phyloP scores from a whole-genome alignment of 23 tunicate genomes.

The Oikopleura dioica region DNA sequence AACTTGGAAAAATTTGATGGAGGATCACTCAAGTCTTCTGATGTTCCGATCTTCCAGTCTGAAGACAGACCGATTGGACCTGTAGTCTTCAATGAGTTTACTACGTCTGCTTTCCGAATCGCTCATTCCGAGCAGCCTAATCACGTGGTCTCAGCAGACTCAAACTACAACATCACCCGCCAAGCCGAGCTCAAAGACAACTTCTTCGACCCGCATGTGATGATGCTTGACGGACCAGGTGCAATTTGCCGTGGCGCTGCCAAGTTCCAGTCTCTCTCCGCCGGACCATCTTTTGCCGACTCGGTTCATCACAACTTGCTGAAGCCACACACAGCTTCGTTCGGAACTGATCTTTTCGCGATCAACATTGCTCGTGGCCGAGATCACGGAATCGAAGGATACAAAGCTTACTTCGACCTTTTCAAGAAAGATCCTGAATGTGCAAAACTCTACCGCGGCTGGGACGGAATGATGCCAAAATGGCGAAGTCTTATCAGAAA shows the following conservation, averaged over 20 bases:
- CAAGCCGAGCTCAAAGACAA: not conserved
- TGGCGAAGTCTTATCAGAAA: not conserved
- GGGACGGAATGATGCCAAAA: not conserved
- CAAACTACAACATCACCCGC: not conserved
- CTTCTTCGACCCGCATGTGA: not conserved
- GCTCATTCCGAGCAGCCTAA: not conserved
- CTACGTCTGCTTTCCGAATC: not conserved
- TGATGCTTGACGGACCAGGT: not conserved
- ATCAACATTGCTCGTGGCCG: conserved; percentile 1
- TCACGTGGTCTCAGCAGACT: not conserved
- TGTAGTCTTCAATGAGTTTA: not conserved
- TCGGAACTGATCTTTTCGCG: conserved; percentile 2
- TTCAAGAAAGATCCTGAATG: not conserved
- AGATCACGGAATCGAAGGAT: not conserved
- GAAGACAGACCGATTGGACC: no score
- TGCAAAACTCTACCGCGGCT: not conserved
- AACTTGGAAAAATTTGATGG: no score
- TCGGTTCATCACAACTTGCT: not conserved
- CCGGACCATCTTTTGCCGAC: conserved; percentile 7
- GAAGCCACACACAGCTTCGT: no score
- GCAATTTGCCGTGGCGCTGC: conserved; percentile 10
- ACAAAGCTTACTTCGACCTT: not conserved
- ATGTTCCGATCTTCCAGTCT: no score
- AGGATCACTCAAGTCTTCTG: no score
- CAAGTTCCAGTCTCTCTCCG: not conserved